Conservation (phyloP, 2,888 invertebrate species). For the Eilema depressum region DNA sequence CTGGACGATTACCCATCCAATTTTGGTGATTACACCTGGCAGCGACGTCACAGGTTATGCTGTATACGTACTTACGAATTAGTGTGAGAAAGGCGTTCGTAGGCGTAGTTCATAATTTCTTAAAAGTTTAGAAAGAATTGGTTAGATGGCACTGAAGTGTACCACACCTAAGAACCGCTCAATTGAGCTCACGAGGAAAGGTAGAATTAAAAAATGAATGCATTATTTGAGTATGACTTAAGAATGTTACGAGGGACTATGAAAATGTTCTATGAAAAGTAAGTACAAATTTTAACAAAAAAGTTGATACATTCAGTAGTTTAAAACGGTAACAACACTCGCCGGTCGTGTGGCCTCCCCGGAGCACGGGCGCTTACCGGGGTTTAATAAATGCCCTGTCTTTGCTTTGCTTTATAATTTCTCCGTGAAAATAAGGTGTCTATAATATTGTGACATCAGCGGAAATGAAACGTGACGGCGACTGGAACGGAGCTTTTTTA, state of each 20-base stretch:
- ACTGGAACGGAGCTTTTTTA: conserved; percentile 43
- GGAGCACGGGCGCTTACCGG: conserved; percentile 52
- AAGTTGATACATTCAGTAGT: background rate
- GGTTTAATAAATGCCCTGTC: conserved; percentile 74
- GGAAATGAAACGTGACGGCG: conserved; percentile 64
- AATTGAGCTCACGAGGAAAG: no score
- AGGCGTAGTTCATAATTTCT: background rate
- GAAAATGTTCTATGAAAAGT: background rate
- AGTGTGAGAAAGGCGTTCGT: background rate
- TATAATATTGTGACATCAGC: conserved; percentile 60
- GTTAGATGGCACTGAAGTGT: no score
- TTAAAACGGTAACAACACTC: conserved; percentile 16
- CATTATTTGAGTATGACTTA: background rate
- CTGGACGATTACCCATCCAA: background rate
- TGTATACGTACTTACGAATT: no score
- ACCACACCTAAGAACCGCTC: no score
- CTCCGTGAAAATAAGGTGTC: conserved; percentile 65
- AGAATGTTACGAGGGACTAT: background rate
- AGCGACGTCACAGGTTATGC: background rate
- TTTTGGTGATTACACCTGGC: background rate
- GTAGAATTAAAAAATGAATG: background rate
- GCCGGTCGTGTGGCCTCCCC: conserved; percentile 50
- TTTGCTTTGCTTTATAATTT: conserved; percentile 74
- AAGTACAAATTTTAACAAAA: background rate
- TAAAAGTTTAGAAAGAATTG: no score